Evolutionary conservation across 2,113 vertebrate species (phyloP).

Genomic region (Genyomyrus donnyi): DNA sequence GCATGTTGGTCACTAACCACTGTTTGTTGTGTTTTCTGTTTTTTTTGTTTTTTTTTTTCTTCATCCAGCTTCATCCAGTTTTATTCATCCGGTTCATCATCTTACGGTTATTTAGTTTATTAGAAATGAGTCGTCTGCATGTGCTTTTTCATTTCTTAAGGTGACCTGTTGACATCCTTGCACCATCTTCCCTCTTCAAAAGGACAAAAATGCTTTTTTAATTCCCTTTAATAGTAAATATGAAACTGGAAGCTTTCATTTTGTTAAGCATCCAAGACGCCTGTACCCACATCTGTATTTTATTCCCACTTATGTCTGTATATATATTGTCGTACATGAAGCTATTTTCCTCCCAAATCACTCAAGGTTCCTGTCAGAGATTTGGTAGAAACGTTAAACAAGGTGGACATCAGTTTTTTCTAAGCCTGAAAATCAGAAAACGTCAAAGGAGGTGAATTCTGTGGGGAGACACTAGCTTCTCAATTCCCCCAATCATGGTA

Average conservation of each 20-base stretch:
- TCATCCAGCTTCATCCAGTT: neutral
- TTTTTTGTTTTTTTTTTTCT: constrained; percentile 21
- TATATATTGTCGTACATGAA: neutral
- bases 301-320: neutral
- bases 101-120: neutral
- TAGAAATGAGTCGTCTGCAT: neutral
- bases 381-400: neutral
- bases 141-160: neutral
- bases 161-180: neutral
- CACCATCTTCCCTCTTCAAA: neutral
- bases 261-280: neutral
- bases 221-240: neutral
- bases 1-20: constrained; percentile 24
- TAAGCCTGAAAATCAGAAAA: neutral
- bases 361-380: neutral
- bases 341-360: neutral
- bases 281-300: neutral
- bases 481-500: neutral
- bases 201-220: neutral
- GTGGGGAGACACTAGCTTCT: neutral
- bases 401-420: neutral
- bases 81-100: neutral
- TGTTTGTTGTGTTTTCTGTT: constrained; percentile 9
- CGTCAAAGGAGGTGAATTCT: neutral
- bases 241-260: neutral